A percentile compares a stretch with the other conserved stretches of the same genome.
phyloP scores from a whole-genome alignment of 2,888 invertebrate species.

The Asteroscopus sphinx region DNA sequence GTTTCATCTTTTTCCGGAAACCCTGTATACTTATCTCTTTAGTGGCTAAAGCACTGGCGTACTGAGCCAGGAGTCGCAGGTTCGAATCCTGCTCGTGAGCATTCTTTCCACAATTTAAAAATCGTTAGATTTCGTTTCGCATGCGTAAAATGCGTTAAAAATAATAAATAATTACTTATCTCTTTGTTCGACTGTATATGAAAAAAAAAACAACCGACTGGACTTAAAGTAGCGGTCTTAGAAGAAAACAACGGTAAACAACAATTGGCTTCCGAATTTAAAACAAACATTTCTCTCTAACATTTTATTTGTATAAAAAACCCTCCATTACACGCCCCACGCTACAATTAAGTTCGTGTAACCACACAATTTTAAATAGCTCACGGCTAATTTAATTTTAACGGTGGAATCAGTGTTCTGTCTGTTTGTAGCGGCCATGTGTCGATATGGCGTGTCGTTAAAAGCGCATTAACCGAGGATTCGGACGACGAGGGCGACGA shows the following conservation, averaged over 20 bases:
- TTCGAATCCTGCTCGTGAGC: no score
- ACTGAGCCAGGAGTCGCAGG: no score
- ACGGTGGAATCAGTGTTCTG: slow-evolving; percentile 50
- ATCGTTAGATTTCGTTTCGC: no score
- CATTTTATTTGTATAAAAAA: slow-evolving; percentile 31
- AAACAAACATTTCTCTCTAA: slow-evolving; percentile 26
- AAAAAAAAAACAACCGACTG: no score
- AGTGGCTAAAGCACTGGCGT: no score
- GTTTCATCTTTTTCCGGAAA: no score
- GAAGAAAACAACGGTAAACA: neutral
- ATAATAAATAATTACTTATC: no score
- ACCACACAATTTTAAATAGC: slow-evolving; percentile 55
- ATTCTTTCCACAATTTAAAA: no score
- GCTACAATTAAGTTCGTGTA: slow-evolving; percentile 46
- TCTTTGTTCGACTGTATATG: no score
- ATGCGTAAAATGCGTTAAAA: no score
- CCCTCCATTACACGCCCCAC: slow-evolving; percentile 39
- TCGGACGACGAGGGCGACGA: slow-evolving; percentile 55
- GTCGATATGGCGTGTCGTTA: slow-evolving; percentile 73
- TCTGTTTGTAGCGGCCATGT: slow-evolving; percentile 62
- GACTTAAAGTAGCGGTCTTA: neutral
- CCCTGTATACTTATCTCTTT: no score
- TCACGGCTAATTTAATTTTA: slow-evolving; percentile 63
- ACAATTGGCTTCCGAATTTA: slow-evolving; percentile 19
- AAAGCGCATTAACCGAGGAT: slow-evolving; percentile 77